phyloP scores from a whole-genome alignment of 1,140 invertebrate genomes.

The Teleopsis dalmanni region DNA sequence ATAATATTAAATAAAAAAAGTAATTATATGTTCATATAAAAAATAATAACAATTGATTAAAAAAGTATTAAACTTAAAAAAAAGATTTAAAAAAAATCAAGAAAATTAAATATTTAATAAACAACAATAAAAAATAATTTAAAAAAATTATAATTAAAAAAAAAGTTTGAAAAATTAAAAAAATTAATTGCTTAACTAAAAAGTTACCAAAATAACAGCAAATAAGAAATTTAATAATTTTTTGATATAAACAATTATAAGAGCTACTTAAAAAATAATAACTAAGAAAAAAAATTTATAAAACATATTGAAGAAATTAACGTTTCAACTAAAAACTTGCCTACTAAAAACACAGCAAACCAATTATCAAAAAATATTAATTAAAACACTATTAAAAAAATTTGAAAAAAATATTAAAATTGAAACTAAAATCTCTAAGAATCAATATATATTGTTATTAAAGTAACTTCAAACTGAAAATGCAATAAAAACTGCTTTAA shows the following conservation, averaged over 20 bases:
- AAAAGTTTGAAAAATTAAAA: constrained; percentile 2
- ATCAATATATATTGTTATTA: no score
- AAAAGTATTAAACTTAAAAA: not conserved
- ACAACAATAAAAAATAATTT: constrained; percentile 6
- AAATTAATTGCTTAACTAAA: not conserved
- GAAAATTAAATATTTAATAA: constrained; percentile 2
- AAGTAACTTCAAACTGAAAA: no score
- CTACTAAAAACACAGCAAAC: no score
- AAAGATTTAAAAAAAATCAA: not conserved
- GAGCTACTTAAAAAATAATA: not conserved
- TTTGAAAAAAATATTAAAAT: not conserved
- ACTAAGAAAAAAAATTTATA: not conserved
- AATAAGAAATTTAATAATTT: constrained; percentile 6
- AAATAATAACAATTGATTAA: constrained; percentile 1
- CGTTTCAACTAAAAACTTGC: not conserved
- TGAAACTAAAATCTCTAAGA: no score
- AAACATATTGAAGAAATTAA: not conserved
- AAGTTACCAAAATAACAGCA: not conserved
- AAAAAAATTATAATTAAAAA: not conserved
- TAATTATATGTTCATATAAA: not conserved
- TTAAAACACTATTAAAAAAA: constrained; percentile 1
- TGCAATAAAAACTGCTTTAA: no score
- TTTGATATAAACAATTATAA: not conserved
- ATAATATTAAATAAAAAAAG: not conserved
- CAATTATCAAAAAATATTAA: no score